A percentile compares a stretch with the other conserved stretches of the same genome.
Conservation (phyloP, 2,888 invertebrate species). For the Ethmia dodecea region DNA sequence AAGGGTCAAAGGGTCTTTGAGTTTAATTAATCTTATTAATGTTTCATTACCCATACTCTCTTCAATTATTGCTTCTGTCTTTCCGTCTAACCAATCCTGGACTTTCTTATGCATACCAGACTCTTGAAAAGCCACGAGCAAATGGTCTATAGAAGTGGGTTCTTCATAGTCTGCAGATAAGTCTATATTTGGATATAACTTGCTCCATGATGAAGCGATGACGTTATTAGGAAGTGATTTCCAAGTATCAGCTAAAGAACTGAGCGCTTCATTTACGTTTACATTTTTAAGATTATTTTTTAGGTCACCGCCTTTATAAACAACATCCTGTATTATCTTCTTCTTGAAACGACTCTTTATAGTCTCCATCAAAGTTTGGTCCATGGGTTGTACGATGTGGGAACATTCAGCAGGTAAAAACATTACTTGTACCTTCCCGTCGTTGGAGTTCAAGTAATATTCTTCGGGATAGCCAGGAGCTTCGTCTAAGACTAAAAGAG, state of each 20-base stretch:
- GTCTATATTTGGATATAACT: slow-evolving; percentile 20
- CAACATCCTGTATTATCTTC: slow-evolving; percentile 26
- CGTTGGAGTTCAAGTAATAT: slow-evolving; percentile 30
- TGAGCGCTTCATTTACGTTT: slow-evolving; percentile 26
- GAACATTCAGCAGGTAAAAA: slow-evolving; percentile 27
- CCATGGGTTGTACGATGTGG: slow-evolving; percentile 28
- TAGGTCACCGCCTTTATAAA: slow-evolving; percentile 24
- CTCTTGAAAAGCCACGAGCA: not conserved
- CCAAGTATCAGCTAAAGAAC: slow-evolving; percentile 29
- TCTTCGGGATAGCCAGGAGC: slow-evolving; percentile 27
- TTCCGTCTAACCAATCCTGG: slow-evolving; percentile 2
- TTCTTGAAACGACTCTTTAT: slow-evolving; percentile 26
- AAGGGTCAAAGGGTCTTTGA: slow-evolving; percentile 1
- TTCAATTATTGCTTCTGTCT: not conserved
- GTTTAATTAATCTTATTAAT: not conserved
- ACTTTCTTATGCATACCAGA: slow-evolving; percentile 1
- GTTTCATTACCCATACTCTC: not conserved
- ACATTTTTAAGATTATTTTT: slow-evolving; percentile 22
- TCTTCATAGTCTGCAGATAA: no score
- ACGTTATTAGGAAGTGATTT: slow-evolving; percentile 20
- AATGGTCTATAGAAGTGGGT: not conserved
- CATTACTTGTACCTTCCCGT: slow-evolving; percentile 28
- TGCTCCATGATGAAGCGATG: slow-evolving; percentile 29
- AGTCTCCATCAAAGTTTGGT: slow-evolving; percentile 28
- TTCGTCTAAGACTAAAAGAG: slow-evolving; percentile 28